Conservation (phyloP, 2,113 vertebrate species). For the Rhabdornis inornatus region DNA sequence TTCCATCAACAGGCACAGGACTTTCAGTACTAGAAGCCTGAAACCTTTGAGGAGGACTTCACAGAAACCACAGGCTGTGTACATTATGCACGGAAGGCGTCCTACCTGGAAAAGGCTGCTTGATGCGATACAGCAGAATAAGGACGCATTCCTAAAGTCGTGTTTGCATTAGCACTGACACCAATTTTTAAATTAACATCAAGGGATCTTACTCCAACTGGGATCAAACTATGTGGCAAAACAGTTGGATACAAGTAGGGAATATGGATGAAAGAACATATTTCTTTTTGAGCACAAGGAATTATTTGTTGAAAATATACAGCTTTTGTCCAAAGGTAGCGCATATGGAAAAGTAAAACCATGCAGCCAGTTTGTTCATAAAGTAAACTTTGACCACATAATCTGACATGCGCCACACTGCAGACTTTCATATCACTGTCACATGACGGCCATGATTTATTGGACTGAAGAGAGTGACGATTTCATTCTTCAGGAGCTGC, state of each 20-base stretch:
- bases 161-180: background rate
- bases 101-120: background rate
- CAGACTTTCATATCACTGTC: background rate
- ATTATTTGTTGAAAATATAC: background rate
- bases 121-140: background rate
- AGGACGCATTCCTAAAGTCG: rapidly evolving
- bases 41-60: background rate
- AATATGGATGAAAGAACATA: background rate
- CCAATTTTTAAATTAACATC: background rate
- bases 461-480: rapidly evolving
- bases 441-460: background rate
- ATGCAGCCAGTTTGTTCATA: background rate
- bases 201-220: background rate
- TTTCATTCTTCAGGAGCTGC: background rate
- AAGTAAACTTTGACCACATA: constrained; percentile 28
- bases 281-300: background rate
- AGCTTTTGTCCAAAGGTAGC: background rate
- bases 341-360: background rate
- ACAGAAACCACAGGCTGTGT: background rate
- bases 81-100: rapidly evolving
- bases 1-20: background rate
- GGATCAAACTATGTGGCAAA: background rate
- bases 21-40: background rate
- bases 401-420: background rate
- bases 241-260: background rate